A percentile compares a stretch with the other conserved stretches of the same genome.
Evolutionary conservation across 2,797 vertebrate species (phyloP).

Genomic region (Dendrocincla tyrannina): DNA sequence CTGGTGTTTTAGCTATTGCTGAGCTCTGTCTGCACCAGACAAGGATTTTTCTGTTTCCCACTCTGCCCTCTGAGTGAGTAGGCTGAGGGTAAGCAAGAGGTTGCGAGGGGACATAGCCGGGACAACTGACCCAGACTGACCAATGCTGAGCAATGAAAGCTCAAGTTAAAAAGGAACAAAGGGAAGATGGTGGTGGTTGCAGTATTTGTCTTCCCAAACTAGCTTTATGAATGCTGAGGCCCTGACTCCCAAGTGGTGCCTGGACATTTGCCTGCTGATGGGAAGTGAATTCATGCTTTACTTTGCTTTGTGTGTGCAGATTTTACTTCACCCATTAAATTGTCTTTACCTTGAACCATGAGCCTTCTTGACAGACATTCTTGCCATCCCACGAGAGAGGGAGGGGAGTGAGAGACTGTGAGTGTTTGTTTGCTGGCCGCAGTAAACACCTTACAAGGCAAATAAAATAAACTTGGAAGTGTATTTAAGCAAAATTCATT

Average conservation of each 20-base stretch:
- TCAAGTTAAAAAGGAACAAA: background rate
- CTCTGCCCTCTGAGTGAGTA: fast-evolving
- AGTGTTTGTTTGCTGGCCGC: fast-evolving
- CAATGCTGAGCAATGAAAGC: background rate
- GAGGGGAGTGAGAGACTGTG: background rate
- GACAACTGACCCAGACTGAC: background rate
- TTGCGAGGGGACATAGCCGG: background rate
- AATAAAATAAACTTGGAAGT: background rate
- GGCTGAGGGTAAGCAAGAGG: background rate
- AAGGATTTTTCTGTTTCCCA: background rate
- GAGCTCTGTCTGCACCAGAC: background rate
- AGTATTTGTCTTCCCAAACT: background rate
- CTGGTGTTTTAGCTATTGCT: background rate
- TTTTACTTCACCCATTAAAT: background rate
- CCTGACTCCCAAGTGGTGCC: fast-evolving
- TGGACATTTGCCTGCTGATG: background rate
- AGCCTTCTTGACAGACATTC: background rate
- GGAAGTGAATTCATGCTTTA: background rate
- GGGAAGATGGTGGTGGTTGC: background rate
- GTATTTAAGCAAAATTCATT: background rate
- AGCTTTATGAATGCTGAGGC: fast-evolving
- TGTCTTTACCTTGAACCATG: background rate
- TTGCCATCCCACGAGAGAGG: background rate
- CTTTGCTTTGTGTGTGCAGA: background rate
- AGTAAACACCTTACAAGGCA: background rate